Conservation (phyloP, 2,113 vertebrate genomes). For the Alaudala cheleensis region DNA sequence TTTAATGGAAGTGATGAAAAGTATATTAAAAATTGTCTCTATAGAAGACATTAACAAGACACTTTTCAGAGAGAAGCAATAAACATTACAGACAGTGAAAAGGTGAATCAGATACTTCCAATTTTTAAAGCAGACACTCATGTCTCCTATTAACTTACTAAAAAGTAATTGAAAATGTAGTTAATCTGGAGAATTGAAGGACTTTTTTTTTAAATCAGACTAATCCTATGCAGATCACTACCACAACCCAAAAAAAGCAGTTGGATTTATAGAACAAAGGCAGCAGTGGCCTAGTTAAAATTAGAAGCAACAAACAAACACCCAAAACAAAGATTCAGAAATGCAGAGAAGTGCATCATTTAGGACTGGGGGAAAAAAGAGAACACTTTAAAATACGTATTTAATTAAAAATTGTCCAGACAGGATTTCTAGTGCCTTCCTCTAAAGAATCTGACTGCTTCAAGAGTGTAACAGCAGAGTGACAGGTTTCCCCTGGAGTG, state of each 20-base stretch:
- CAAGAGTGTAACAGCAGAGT: background rate
- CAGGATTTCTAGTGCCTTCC: background rate
- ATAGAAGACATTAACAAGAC: background rate
- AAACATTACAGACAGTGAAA: background rate
- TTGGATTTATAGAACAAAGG: background rate
- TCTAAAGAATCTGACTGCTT: background rate
- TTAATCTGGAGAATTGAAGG: background rate
- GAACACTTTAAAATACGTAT: background rate
- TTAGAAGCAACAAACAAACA: background rate
- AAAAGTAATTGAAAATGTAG: background rate
- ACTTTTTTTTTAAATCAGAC: background rate
- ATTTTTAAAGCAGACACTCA: background rate
- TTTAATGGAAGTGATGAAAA: background rate
- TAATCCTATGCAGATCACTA: background rate
- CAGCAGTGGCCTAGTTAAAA: background rate
- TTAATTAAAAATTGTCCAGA: slow-evolving; percentile 28
- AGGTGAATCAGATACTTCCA: background rate
- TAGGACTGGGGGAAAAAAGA: background rate
- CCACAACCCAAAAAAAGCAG: background rate
- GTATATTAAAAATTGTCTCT: background rate
- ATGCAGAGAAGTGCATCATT: background rate
- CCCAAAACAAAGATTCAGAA: background rate
- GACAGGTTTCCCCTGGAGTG: slow-evolving; percentile 45
- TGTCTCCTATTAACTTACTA: background rate
- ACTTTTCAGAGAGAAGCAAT: background rate